Evolutionary conservation across 2,797 vertebrate genomes (phyloP).

Genomic region (Poecile montanus): DNA sequence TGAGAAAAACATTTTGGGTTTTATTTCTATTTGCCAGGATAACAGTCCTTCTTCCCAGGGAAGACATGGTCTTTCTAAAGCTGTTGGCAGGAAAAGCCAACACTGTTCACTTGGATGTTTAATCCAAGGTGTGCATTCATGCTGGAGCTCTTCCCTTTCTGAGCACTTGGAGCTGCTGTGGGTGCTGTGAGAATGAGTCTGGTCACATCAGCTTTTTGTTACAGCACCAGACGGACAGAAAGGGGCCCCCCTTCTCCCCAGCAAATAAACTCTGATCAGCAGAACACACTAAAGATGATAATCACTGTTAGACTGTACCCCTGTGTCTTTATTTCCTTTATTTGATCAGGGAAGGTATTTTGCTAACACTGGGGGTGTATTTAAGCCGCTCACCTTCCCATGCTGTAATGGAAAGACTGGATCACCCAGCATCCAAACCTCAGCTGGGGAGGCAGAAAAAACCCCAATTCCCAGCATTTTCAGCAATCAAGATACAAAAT

Average conservation of each 20-base stretch:
- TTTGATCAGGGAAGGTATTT: neutral
- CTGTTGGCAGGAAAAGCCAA: neutral
- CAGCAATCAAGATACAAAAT: neutral
- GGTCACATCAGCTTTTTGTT: neutral
- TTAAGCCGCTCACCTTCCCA: neutral
- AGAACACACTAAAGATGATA: neutral
- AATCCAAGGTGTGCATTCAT: neutral
- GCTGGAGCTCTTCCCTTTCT: neutral
- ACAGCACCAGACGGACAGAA: neutral
- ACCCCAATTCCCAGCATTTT: accelerated
- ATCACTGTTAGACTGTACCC: neutral
- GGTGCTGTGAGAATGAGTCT: neutral
- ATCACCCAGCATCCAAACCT: neutral
- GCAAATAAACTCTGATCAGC: neutral
- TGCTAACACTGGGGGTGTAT: accelerated
- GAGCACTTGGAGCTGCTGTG: neutral
- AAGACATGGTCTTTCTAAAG: neutral
- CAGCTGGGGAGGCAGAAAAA: neutral
- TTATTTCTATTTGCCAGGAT: neutral
- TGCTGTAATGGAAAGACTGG: neutral
- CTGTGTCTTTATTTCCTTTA: neutral
- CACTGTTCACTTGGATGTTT: neutral
- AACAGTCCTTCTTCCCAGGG: neutral
- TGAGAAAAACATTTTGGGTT: neutral
- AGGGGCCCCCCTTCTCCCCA: neutral